These are phyloP conservation scores for Sipha flava DNA, from an alignment of 1,140 invertebrate genomes.

Conservation along the genomic window DNA sequence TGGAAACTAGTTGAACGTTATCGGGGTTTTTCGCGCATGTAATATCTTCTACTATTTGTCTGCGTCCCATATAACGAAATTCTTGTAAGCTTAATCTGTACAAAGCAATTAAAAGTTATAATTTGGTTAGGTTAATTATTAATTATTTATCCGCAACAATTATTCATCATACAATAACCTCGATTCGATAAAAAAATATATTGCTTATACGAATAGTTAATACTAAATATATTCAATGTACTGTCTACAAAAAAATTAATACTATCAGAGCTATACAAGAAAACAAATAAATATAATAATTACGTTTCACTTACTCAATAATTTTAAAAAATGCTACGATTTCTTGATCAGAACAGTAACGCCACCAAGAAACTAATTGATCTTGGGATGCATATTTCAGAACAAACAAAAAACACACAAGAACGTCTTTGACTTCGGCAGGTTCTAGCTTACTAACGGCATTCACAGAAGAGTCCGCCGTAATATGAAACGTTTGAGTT, in stretches of 20 bases:
- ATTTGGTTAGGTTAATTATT: too few relatives aligned
- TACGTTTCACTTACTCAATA: slow-evolving; percentile 57
- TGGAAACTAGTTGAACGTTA: neutral
- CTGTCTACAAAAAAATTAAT: too few relatives aligned
- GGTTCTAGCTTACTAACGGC: slow-evolving; percentile 49
- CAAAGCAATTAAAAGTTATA: too few relatives aligned
- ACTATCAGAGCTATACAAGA: too few relatives aligned
- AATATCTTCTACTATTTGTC: slow-evolving; percentile 54
- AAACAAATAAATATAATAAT: slow-evolving; percentile 36
- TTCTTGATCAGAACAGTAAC: slow-evolving; percentile 65
- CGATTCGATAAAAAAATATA: too few relatives aligned
- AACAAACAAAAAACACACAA: slow-evolving; percentile 84
- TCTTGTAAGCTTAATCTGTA: slow-evolving; percentile 71
- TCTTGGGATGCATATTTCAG: slow-evolving; percentile 82
- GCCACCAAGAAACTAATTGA: slow-evolving; percentile 83
- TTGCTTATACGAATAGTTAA: too few relatives aligned
- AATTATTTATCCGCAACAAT: too few relatives aligned
- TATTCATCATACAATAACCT: too few relatives aligned
- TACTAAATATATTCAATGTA: too few relatives aligned
- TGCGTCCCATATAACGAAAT: slow-evolving; percentile 78
- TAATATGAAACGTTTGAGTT: slow-evolving; percentile 46
- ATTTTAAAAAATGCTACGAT: slow-evolving; percentile 70
- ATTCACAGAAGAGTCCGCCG: slow-evolving; percentile 49
- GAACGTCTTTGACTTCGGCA: slow-evolving; percentile 76
- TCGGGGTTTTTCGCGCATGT: neutral